These are phyloP conservation scores for Parazoanthus darwini DNA, from an alignment of 92 coral and sea anemone genomes.

Conservation along the genomic window DNA sequence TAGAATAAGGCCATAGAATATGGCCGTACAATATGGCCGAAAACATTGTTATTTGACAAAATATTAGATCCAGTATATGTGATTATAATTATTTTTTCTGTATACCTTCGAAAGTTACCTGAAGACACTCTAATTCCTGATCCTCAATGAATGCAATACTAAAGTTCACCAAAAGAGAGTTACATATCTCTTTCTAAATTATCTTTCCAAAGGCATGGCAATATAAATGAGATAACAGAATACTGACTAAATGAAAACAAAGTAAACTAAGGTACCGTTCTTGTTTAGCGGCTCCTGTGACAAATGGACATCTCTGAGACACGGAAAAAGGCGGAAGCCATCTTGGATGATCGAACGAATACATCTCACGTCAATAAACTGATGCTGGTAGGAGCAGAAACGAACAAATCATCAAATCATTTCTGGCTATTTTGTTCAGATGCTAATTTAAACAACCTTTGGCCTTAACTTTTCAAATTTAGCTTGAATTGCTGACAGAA, in stretches of 20 bases:
- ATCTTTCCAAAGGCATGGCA: neutral
- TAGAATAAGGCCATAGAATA: too few relatives aligned
- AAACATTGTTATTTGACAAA: too few relatives aligned
- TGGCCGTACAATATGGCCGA: too few relatives aligned
- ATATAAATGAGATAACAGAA: neutral
- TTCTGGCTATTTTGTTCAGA: neutral
- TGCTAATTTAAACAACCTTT: neutral
- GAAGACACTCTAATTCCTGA: neutral
- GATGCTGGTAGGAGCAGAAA: neutral
- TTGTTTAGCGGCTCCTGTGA: conserved; percentile 12
- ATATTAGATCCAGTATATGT: too few relatives aligned
- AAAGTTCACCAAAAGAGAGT: too few relatives aligned
- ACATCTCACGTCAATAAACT: conserved; percentile 11
- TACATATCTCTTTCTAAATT: too few relatives aligned
- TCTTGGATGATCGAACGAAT: neutral
- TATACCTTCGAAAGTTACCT: too few relatives aligned
- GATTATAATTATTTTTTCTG: too few relatives aligned
- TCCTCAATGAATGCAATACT: too few relatives aligned
- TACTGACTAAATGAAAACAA: too few relatives aligned
- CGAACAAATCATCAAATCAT: neutral
- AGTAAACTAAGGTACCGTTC: neutral
- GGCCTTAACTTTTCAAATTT: neutral
- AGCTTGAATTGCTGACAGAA: too few relatives aligned
- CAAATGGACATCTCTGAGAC: conserved; percentile 19
- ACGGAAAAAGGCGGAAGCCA: conserved; percentile 33